Conservation (phyloP, 2,888 invertebrate genomes). For the Psylliodes chrysocephalus region DNA sequence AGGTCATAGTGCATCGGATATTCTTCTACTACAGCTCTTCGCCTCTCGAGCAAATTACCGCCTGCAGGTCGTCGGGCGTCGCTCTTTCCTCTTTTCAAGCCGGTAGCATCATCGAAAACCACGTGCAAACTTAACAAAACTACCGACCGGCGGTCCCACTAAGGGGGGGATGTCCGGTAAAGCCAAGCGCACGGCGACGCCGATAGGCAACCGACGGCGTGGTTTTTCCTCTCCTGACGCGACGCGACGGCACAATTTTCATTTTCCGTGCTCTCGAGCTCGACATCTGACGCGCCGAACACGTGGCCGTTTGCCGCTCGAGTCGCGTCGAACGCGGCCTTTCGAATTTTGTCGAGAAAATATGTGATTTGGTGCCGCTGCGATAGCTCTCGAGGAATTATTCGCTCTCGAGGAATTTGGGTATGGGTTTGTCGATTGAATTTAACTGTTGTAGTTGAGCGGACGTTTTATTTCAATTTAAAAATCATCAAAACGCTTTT, state of each 20-base stretch:
- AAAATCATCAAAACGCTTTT: too few relatives aligned
- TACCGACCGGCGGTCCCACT: neutral
- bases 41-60: too few relatives aligned
- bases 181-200: neutral
- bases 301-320: slow-evolving; percentile 16
- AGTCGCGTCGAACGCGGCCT: neutral
- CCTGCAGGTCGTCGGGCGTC: neutral
- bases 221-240: neutral
- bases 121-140: slow-evolving; percentile 17
- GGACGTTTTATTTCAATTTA: too few relatives aligned
- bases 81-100: too few relatives aligned
- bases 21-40: too few relatives aligned
- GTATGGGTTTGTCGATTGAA: too few relatives aligned
- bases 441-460: too few relatives aligned
- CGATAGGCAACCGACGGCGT: neutral
- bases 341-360: neutral
- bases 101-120: neutral
- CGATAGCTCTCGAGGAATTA: neutral
- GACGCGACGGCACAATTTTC: slow-evolving; percentile 2
- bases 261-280: slow-evolving; percentile 16
- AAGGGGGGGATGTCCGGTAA: slow-evolving; percentile 3
- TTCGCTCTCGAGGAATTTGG: too few relatives aligned
- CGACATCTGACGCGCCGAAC: slow-evolving; percentile 32
- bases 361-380: neutral
- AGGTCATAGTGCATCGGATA: too few relatives aligned